Percentiles rank a stretch among this genome's conserved stretches.
These are phyloP conservation scores for Eupithecia inturbata DNA, from an alignment of 2,888 invertebrate genomes.

Conservation along the genomic window DNA sequence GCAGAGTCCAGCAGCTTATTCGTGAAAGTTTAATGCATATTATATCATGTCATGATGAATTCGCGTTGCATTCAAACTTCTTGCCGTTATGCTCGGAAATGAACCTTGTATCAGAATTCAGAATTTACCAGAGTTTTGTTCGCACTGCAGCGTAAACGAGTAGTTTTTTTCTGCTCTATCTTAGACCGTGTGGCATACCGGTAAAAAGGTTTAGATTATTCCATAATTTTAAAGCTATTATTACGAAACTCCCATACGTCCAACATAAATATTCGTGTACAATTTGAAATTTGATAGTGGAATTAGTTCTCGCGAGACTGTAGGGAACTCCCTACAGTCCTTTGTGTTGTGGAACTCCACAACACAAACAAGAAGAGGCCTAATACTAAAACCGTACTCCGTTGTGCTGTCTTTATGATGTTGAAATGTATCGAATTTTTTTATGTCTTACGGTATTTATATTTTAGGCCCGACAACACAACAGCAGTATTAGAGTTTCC, in stretches of 20 bases:
- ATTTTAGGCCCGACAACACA: background rate
- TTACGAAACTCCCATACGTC: too few relatives aligned
- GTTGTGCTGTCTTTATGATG: too few relatives aligned
- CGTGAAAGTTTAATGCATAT: constrained; percentile 21
- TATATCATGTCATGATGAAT: constrained; percentile 24
- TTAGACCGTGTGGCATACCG: background rate
- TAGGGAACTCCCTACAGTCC: too few relatives aligned
- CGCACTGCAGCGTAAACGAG: background rate
- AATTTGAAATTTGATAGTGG: background rate
- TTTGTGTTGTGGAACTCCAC: too few relatives aligned
- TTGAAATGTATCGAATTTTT: background rate
- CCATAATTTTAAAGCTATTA: too few relatives aligned
- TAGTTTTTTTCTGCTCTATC: background rate
- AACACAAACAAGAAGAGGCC: background rate
- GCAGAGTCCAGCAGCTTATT: constrained; percentile 19
- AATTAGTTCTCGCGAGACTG: background rate
- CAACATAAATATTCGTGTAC: too few relatives aligned
- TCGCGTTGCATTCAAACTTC: constrained; percentile 39
- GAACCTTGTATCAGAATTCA: background rate
- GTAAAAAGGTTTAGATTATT: too few relatives aligned
- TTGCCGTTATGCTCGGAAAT: constrained; percentile 53
- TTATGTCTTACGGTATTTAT: background rate
- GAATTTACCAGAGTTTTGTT: background rate
- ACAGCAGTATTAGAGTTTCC: background rate
- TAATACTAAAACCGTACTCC: too few relatives aligned